Evolutionary conservation across 2,797 vertebrate species (phyloP), one percentile per base, ranked within the genome.

Genomic region (Columba guinea): DNA sequence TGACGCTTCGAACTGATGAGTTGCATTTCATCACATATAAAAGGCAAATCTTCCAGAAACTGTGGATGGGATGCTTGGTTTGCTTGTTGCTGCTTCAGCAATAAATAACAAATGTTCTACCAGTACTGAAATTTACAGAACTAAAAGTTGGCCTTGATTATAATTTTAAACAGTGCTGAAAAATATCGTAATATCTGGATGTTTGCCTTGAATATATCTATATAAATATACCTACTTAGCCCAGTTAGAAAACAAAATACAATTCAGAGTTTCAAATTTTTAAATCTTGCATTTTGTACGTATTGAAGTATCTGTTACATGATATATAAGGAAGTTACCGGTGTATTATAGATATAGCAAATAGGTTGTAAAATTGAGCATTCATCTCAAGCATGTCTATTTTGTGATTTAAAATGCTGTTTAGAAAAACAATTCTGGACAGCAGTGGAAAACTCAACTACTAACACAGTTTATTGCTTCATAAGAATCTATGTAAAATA

Each of bases 391-490:
- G 9, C 56, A 1, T 37, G 10, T 67, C 55, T 95, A 86, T 93
- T 97, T 96, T 95, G 41, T 96, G 93, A 97, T 97, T 97, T 97
- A 97, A 87, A 82, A 90, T 79, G 19, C 89, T 41, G 70, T 96
- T 97, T 96, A 77, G 91, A 96, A 95, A 96, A 93, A 94, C 90
- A 92, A 88, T 95, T 97, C 69, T 94, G 96, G 92, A 94, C 92
- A 96, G 92, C 92, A 92, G 80, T 70, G 77, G 85, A 95, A 91
- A 75, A 82, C 63, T 78, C 39, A 34, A 88, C 97, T 95, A 90
- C 86, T 95, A 91, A 70, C 53, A 88, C 68, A 95, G 96, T 96
- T 95, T 97, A 94, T 16, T 48, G 35, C 67, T 97, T 93, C 69
- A 53, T 74, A 59, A 96, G 80, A 88, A 94, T 90, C 68, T 77